Evolutionary conservation across 2,113 vertebrate species (phyloP).

Genomic region (Athene cunicularia): DNA sequence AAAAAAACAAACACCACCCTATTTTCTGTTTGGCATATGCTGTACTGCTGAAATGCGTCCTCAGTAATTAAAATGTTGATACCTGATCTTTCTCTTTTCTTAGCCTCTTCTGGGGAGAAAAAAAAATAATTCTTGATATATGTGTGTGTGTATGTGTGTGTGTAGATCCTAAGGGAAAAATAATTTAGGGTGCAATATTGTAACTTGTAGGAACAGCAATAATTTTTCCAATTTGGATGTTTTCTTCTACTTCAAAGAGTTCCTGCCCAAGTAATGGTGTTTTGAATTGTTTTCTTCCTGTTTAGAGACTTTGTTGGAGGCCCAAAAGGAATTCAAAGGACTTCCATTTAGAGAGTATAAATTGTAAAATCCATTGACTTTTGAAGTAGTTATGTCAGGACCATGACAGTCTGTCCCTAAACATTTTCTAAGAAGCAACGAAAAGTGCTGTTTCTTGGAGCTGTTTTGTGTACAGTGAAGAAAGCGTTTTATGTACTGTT

Average conservation of each 20-base stretch:
- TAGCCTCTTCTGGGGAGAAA: not conserved
- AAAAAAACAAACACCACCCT: not conserved
- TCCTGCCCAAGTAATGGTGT: not conserved
- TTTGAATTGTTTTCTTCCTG: not conserved
- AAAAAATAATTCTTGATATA: not conserved
- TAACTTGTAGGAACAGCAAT: not conserved
- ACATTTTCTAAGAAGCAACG: not conserved
- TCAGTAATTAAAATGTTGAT: not conserved
- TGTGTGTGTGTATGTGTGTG: not conserved
- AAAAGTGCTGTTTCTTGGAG: not conserved
- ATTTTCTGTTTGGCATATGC: not conserved
- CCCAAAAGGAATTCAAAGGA: not conserved
- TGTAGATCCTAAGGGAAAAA: not conserved
- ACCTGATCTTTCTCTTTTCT: not conserved
- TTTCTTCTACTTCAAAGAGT: not conserved
- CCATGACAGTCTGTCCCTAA: not conserved
- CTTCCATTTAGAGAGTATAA: not conserved
- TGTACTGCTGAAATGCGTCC: not conserved
- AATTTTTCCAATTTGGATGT: not conserved
- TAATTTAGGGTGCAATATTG: not conserved
- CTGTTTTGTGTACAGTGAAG: not conserved
- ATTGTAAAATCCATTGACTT: not conserved
- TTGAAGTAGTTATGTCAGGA: not conserved
- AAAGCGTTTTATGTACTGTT: not conserved
- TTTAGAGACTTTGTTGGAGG: not conserved